Evolutionary conservation across 2,797 vertebrate genomes (phyloP), one percentile per base, ranked within the genome.

Genomic region (Spinus olivaceus): DNA sequence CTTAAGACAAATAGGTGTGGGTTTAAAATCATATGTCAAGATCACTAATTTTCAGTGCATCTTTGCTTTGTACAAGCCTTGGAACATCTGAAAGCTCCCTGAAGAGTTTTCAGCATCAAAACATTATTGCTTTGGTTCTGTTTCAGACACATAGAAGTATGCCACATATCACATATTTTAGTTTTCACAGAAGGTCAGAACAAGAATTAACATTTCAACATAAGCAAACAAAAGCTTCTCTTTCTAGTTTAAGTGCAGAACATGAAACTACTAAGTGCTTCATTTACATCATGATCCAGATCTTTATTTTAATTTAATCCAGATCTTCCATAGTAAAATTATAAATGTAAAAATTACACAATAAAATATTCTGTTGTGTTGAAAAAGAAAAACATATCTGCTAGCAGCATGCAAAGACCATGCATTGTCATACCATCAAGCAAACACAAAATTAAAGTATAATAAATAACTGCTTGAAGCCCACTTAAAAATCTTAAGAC

Each of bases 321-420:
- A 94, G 97, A 97, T 97, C 97, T 96, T 96, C 88, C 93, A 92
- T 96, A 97, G 91, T 96, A 95, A 97, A 98, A 97, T 97, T 87
- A 97, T 96, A 97, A 97, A 97, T 94, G 95, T 97, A 96, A 96
- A 97, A 98, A 97, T 95, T 95, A 97, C 97, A 98, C 96, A 94
- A 96, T 73, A 96, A 97, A 97, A 97, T 95, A 94, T 95, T 95
- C 91, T 94, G 66, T 37, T 91, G 59, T 74, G 96, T 96, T 79
- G 92, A 90, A 95, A 96, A 97, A 92, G 88, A 95, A 97, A 95
- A 97, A 96, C 50, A 32, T 93, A 89, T 95, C 49, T 78, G 95
- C 97, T 98, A 98, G 98, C 98, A 98, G 98, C 98, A 98, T 98
- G 98, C 98, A 98, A 96, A 95, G 97, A 98, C 96, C 98, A 98